Evolutionary conservation across 64 coral and sea anemone genomes (phyloP).

Genomic region (Stylophora pistillata): DNA sequence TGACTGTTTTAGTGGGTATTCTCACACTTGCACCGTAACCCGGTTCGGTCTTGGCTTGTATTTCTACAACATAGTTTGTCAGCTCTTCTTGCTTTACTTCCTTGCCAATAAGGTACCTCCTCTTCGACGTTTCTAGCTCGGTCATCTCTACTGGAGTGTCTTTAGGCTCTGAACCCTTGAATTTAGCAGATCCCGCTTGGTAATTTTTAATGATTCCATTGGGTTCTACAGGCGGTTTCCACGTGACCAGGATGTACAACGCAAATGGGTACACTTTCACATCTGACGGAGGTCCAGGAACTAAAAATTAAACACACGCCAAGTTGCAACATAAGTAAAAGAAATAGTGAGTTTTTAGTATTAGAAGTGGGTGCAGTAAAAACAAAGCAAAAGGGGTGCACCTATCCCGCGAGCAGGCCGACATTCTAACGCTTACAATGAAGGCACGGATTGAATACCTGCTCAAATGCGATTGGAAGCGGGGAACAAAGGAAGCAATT

Average conservation of each 20-base stretch:
- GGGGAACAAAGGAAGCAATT: too few relatives aligned
- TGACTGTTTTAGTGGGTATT: background rate
- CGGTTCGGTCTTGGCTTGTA: constrained; percentile 9
- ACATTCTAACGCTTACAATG: too few relatives aligned
- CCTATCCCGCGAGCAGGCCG: too few relatives aligned
- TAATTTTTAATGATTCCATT: constrained; percentile 58
- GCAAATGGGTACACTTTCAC: constrained; percentile 41
- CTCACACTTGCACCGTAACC: constrained; percentile 10
- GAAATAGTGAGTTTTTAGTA: too few relatives aligned
- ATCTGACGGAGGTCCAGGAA: constrained; percentile 31
- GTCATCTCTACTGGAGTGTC: background rate
- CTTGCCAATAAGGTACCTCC: constrained; percentile 15
- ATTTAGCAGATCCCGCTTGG: background rate
- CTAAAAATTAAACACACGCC: background rate
- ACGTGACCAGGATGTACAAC: constrained; percentile 55
- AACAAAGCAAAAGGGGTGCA: too few relatives aligned
- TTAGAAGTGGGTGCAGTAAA: too few relatives aligned
- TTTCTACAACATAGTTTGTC: constrained; percentile 40
- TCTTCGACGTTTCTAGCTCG: background rate
- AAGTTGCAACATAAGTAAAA: too few relatives aligned
- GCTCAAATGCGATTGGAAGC: too few relatives aligned
- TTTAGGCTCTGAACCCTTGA: background rate
- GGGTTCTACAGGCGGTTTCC: constrained; percentile 29
- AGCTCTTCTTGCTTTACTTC: background rate
- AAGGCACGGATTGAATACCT: too few relatives aligned